Base-by-base conservation (phyloP, 2,113 vertebrate species). In the Opisthocomus hoazin region DNA sequence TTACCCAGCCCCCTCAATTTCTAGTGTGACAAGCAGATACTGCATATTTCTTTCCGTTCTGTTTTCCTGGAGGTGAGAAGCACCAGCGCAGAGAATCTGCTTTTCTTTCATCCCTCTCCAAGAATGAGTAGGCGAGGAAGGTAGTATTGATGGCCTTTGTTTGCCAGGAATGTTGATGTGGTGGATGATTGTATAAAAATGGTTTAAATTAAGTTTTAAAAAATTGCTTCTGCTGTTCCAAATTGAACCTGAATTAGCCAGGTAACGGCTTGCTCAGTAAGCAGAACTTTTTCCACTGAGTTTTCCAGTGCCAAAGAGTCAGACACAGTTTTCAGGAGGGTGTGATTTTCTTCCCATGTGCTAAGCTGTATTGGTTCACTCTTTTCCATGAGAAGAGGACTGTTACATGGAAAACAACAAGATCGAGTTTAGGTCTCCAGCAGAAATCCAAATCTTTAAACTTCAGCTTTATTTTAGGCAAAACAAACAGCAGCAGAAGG, bases 51-150 rank as follows among this genome's bases (percentile, higher is more conserved):
- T 84, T 90, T 87, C 85, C 46, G 9, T 43, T 77, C 63, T 32
- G 6, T 81, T 90, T 89, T 91, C 24, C 74, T 53, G 37, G 77
- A 95, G 80, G 78, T 89, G 85, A 82, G 69, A 84, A 79, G 66
- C 32, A 90, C 48, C 70, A 61, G 46, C 32, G 30, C 27, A 2
- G 4, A 36, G 15, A 76, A 34, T 53, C 37, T 39, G 71, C 77
- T 58, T 37, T 87, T 23, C 3, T 19, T 87, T 75, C 71, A 57
- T 54, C 77, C 56, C 19, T 61, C 58, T 85, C 77, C 64, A 78
- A 34, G 46, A 70, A 14, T 0, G 9, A 63, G 30, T 1, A 87
- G 94, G 73, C 0, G 4, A 64, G 43, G 50, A 53, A 76, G 53
- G 36, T 26, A 4, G 8, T 9, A 58, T 8, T 46, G 68, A 51